These are phyloP conservation scores for Drosophila seguyi DNA, from an alignment of 1,140 invertebrate genomes.

Conservation along the genomic window DNA sequence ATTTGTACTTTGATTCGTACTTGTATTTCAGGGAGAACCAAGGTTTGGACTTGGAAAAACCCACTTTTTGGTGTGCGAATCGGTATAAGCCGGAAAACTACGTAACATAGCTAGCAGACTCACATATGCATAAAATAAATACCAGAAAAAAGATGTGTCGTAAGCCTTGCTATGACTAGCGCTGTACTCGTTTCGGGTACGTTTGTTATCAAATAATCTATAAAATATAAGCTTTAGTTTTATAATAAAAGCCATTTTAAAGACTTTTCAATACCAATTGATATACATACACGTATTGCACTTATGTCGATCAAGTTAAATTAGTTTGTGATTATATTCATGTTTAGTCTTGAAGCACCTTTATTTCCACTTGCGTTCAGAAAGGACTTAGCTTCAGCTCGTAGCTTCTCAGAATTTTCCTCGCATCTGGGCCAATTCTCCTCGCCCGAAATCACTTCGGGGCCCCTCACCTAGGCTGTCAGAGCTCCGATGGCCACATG, in stretches of 20 bases:
- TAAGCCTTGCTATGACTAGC: background rate
- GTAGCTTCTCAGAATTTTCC: constrained; percentile 7
- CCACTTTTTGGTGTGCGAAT: no score
- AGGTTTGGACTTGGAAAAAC: background rate
- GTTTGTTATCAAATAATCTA: background rate
- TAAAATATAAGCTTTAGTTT: background rate
- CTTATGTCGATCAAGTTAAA: background rate
- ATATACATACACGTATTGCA: background rate
- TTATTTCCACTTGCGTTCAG: background rate
- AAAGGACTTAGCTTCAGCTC: background rate
- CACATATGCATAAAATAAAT: background rate
- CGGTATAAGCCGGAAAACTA: no score
- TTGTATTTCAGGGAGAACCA: background rate
- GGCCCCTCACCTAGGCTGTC: constrained; percentile 21
- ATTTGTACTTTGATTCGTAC: background rate
- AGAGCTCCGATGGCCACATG: constrained; percentile 54
- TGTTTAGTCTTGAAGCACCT: background rate
- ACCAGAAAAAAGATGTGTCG: background rate
- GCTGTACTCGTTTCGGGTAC: background rate
- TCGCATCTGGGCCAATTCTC: constrained; percentile 25
- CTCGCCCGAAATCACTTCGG: constrained; percentile 24
- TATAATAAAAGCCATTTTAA: no score
- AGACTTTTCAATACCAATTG: background rate
- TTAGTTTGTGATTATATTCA: background rate
- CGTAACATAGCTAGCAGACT: background rate